phyloP scores from a whole-genome alignment of 2,888 invertebrate species.

The Luperina nickerlii region DNA sequence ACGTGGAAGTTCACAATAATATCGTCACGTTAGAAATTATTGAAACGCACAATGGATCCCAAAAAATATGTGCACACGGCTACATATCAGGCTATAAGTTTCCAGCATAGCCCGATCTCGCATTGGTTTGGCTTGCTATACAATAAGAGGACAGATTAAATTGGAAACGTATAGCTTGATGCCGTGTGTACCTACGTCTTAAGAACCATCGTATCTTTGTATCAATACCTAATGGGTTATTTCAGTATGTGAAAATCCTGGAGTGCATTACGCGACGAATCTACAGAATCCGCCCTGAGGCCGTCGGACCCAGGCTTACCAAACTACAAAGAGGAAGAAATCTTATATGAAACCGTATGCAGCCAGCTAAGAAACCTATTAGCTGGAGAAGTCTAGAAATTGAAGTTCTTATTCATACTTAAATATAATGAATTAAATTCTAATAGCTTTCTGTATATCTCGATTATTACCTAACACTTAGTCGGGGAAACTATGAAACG shows the following conservation, averaged over 20 bases:
- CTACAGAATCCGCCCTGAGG: background rate
- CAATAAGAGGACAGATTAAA: no score
- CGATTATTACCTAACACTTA: conserved; percentile 47
- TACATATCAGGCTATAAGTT: no score
- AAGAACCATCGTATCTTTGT: background rate
- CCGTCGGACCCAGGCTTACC: background rate
- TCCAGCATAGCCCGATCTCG: no score
- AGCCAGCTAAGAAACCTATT: no score
- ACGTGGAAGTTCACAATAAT: no score
- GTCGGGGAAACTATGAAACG: conserved; percentile 38
- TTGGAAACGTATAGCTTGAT: no score
- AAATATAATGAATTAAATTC: background rate
- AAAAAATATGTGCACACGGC: background rate
- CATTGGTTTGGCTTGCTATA: no score
- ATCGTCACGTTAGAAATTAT: no score
- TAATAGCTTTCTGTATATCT: conserved; percentile 4
- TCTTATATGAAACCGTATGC: background rate
- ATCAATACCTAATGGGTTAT: background rate
- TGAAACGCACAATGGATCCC: no score
- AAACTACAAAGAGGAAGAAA: background rate
- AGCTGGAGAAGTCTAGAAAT: background rate
- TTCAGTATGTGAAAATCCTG: background rate
- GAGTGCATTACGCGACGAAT: background rate
- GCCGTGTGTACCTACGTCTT: background rate
- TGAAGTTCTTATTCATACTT: background rate